Conservation (phyloP, 2,797 vertebrate genomes). For the Clarias laeviceps region DNA sequence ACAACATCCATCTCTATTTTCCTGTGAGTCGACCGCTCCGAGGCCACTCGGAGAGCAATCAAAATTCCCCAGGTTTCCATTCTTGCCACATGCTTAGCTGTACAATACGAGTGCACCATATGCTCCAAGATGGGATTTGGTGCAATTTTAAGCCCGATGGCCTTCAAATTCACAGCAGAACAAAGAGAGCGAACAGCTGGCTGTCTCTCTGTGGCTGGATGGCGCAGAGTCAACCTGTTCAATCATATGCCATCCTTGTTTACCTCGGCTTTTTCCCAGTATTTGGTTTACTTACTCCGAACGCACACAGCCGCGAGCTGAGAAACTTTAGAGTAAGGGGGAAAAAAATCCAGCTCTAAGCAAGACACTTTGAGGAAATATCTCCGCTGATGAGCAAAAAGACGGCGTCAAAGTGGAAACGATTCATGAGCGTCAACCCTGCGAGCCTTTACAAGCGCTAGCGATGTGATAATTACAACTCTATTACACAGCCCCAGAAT, state of each 20-base stretch:
- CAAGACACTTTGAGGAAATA: background rate
- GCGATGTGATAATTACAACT: slow-evolving; percentile 51
- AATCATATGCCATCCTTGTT: slow-evolving; percentile 50
- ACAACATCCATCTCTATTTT: slow-evolving; percentile 63
- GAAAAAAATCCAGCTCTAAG: background rate
- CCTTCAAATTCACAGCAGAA: slow-evolving; percentile 53
- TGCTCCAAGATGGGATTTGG: slow-evolving; percentile 71
- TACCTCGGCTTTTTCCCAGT: slow-evolving; percentile 48
- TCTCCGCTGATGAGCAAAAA: background rate
- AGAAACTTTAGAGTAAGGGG: background rate
- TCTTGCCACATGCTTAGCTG: slow-evolving; percentile 60
- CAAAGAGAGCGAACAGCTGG: slow-evolving; percentile 74
- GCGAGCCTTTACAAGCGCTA: slow-evolving; percentile 28
- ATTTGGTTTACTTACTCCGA: slow-evolving; percentile 52
- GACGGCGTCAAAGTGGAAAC: slow-evolving; percentile 14
- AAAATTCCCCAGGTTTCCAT: slow-evolving; percentile 62
- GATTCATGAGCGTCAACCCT: slow-evolving; percentile 18
- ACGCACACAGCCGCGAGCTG: slow-evolving; percentile 22
- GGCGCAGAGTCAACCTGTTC: slow-evolving; percentile 71
- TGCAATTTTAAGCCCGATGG: slow-evolving; percentile 69
- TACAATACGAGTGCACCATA: slow-evolving; percentile 68
- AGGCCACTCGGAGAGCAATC: slow-evolving; percentile 57
- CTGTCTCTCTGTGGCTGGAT: slow-evolving; percentile 73
- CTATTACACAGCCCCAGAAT: slow-evolving; percentile 37
- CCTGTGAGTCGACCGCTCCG: slow-evolving; percentile 54